These are phyloP conservation scores for Thelaira solivaga DNA, from an alignment of 2,888 invertebrate species.

Conservation along the genomic window DNA sequence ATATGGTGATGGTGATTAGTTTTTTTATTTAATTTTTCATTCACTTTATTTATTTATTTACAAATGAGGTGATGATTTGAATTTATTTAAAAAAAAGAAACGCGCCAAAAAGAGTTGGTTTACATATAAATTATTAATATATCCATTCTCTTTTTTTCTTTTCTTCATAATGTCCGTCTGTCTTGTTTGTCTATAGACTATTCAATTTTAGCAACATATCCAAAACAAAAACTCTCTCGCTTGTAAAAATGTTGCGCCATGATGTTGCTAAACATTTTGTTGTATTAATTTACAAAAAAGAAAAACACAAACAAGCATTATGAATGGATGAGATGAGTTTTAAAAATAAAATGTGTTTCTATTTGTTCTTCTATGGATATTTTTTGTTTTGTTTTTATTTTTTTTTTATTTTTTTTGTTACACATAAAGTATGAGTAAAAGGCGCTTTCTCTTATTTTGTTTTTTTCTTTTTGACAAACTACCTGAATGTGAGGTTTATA, in stretches of 20 bases:
- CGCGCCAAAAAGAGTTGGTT: conserved; percentile 34
- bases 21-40: conserved; percentile 3
- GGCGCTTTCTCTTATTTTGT: conserved; percentile 37
- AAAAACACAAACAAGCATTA: conserved; percentile 48
- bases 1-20: conserved; percentile 36
- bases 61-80: conserved; percentile 47
- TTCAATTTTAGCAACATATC: conserved; percentile 47
- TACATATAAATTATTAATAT: too few species aligned
- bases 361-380: not conserved
- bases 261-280: conserved; percentile 45
- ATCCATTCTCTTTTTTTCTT: conserved; percentile 9
- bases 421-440: conserved; percentile 33
- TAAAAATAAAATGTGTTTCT: conserved; percentile 36
- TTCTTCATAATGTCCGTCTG: conserved; percentile 20
- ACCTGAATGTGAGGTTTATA: conserved; percentile 60
- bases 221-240: conserved; percentile 59
- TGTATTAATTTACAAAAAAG: conserved; percentile 18
- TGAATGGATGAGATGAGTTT: conserved; percentile 55
- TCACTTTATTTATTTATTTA: conserved; percentile 25
- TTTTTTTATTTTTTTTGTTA: conserved; percentile 7
- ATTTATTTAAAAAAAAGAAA: conserved; percentile 24
- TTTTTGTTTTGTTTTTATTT: conserved; percentile 20
- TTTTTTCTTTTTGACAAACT: conserved; percentile 50
- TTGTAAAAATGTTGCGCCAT: conserved; percentile 59
- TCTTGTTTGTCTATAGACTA: not conserved